Base-by-base conservation (phyloP, 2,113 vertebrate genomes). In the Neodon shergylaensis region DNA sequence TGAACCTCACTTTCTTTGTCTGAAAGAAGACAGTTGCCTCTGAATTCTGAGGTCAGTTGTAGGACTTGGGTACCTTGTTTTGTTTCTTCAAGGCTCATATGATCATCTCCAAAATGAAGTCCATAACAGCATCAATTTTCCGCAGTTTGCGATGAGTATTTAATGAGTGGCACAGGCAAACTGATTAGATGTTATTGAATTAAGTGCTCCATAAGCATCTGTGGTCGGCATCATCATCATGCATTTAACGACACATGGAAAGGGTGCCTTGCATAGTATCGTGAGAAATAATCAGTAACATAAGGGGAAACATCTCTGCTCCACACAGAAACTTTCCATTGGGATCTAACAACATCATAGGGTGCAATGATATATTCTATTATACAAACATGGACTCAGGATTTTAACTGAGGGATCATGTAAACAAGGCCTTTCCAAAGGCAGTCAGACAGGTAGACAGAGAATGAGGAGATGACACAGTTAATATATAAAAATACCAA, bases 31-130 rank as follows among this genome's bases (percentile, higher is more conserved):
- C 22, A 22, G 77, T 0, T 81, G 16, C 61, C 61, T 82, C 24
- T 7, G 3, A 79, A 73, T 5, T 21, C 1, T 68, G 88, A 89
- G 31, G 72, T 90, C 70, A 74, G 44, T 10, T 52, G 9, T n/a
- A 44, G 26, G 5, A 81, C 31, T 10, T 13, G 13, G 87, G 81
- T 12, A 19, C 6, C 70, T 73, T 72, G 22, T 76, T 73, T 73
- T 66, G 14, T 70, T 90, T 90, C 72, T 58, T 77, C 65, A 88
- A 66, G 54, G 26, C 28, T 95, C 66, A 68, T 65, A 14, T 3
- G 3, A 28, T 77, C 76, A 70, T n/a, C 91, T 94, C 24, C 33
- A 77, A 94, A 96, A 88, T 63, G 42, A 84, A 81, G 39, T 52
- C 10, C 7, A 7, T n/a, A 78, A 68, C 1, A 65, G 54, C 39